Percentiles rank a stretch among this genome's conserved stretches.
Evolutionary conservation across 2,797 vertebrate genomes (phyloP).

Genomic region (Dermochelys coriacea): DNA sequence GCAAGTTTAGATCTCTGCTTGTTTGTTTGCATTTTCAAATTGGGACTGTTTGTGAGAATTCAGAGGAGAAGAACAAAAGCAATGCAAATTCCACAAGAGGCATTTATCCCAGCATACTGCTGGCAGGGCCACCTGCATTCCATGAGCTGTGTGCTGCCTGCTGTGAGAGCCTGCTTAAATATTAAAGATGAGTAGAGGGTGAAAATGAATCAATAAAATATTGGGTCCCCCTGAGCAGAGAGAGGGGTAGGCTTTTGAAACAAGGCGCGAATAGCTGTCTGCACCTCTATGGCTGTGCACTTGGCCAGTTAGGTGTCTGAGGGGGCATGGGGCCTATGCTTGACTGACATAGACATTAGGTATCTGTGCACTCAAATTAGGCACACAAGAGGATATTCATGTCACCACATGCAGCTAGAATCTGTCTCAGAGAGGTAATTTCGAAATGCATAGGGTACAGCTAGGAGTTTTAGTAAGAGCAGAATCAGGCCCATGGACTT

Average conservation of each 20-base stretch:
- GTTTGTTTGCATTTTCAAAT: constrained; percentile 62
- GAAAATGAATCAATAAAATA: constrained; percentile 48
- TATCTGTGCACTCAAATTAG: not conserved
- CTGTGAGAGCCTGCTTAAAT: constrained; percentile 60
- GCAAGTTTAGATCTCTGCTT: constrained; percentile 57
- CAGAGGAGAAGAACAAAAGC: constrained; percentile 63
- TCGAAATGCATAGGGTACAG: not conserved
- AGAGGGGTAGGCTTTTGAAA: constrained; percentile 9
- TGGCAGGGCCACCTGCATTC: constrained; percentile 62
- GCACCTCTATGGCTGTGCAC: no score
- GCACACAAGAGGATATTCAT: not conserved
- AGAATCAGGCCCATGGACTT: not conserved
- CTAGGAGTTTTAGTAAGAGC: not conserved
- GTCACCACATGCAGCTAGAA: not conserved
- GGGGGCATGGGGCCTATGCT: rapidly evolving
- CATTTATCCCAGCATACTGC: constrained; percentile 4
- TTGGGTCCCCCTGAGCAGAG: not conserved
- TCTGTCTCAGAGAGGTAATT: rapidly evolving
- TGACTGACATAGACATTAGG: not conserved
- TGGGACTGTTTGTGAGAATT: constrained; percentile 17
- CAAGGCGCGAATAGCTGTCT: rapidly evolving
- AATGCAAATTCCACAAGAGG: constrained; percentile 62
- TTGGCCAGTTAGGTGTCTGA: no score
- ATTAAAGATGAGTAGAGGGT: constrained; percentile 24
- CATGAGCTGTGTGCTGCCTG: not conserved